phyloP scores from a whole-genome alignment of 2,888 invertebrate species.

The Blomia tropicalis region DNA sequence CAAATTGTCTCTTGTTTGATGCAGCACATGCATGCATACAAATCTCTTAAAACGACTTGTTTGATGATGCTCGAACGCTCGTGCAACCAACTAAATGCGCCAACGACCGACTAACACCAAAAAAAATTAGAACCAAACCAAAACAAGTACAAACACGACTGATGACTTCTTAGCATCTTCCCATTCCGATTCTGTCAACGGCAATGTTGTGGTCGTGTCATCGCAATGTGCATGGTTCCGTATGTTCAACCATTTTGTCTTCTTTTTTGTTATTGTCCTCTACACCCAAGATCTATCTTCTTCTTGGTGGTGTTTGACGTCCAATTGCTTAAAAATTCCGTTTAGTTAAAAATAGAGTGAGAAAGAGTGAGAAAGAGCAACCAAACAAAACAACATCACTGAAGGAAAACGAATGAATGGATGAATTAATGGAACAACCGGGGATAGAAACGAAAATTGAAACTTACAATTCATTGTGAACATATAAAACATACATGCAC shows the following conservation, averaged over 20 bases:
- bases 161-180: constrained; percentile 10
- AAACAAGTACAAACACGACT: too few relatives aligned
- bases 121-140: too few relatives aligned
- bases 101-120: too few relatives aligned
- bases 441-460: too few relatives aligned
- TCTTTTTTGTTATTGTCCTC: not conserved
- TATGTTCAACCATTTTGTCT: not conserved
- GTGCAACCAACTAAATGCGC: too few relatives aligned
- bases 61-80: constrained; percentile 9
- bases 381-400: too few relatives aligned
- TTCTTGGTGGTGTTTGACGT: not conserved
- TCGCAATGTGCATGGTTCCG: too few relatives aligned
- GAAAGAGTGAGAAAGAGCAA: too few relatives aligned
- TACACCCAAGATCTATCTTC: not conserved
- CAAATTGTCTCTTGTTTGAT: not conserved
- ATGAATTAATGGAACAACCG: too few relatives aligned
- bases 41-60: not conserved
- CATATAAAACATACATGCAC: too few relatives aligned
- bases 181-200: constrained; percentile 1
- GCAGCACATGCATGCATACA: not conserved
- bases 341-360: not conserved
- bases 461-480: too few relatives aligned
- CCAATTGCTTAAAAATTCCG: not conserved
- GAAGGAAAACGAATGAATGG: too few relatives aligned
- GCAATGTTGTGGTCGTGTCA: constrained; percentile 9